A percentile compares a stretch with the other conserved stretches of the same genome.
Evolutionary conservation across 2,113 vertebrate species (phyloP).

Genomic region (Riparia riparia): DNA sequence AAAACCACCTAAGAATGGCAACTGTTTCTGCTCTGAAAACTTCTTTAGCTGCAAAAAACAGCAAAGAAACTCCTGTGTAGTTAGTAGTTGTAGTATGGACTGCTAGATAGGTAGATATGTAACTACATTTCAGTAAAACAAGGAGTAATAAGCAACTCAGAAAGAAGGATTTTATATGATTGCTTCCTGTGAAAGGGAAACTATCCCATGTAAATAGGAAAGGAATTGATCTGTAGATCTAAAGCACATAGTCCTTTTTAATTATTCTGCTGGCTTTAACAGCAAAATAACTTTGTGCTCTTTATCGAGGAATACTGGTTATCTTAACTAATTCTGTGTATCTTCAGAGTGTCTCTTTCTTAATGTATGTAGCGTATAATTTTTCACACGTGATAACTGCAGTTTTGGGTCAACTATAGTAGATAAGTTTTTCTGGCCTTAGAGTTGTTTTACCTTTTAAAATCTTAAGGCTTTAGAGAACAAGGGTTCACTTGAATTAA

Average conservation of each 20-base stretch:
- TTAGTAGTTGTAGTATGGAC: background rate
- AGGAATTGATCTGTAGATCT: background rate
- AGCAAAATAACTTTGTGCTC: background rate
- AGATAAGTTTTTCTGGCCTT: background rate
- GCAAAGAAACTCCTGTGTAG: background rate
- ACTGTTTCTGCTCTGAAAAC: background rate
- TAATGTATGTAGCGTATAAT: background rate
- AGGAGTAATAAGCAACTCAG: background rate
- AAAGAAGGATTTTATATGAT: background rate
- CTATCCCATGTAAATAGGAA: fast-evolving
- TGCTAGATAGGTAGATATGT: background rate
- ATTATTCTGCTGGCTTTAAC: background rate
- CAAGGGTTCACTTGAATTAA: background rate
- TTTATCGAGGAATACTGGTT: background rate
- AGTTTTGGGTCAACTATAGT: background rate
- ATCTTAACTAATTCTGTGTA: background rate
- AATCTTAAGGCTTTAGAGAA: background rate
- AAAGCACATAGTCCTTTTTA: background rate
- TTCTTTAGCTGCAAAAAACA: background rate
- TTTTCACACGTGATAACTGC: background rate
- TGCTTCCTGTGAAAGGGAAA: background rate
- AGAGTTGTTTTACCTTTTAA: background rate
- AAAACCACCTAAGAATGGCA: background rate
- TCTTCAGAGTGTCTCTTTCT: background rate
- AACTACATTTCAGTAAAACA: background rate